Percentiles rank a stretch among this genome's conserved stretches.
These are phyloP conservation scores for Xanthostigma xanthostigma DNA, from an alignment of 2,888 invertebrate genomes.

Conservation along the genomic window DNA sequence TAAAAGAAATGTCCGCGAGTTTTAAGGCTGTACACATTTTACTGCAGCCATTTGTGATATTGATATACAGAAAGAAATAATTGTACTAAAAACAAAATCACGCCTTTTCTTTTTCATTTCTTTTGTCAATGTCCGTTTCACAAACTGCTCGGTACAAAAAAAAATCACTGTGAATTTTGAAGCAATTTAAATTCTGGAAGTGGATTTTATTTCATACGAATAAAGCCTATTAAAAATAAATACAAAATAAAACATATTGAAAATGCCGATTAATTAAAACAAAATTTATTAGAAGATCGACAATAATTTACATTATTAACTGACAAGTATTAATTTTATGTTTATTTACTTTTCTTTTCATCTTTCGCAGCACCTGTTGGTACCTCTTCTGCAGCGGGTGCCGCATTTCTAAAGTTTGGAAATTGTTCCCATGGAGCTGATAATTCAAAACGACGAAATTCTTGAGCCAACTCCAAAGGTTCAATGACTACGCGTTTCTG, in stretches of 20 bases:
- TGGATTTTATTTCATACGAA: too few species aligned
- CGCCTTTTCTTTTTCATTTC: too few species aligned
- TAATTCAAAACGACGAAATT: slow-evolving; percentile 93
- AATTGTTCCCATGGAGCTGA: slow-evolving; percentile 98
- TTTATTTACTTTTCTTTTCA: slow-evolving; percentile 16
- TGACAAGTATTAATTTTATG: not conserved
- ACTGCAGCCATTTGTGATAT: too few species aligned
- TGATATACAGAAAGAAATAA: too few species aligned
- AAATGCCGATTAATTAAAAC: not conserved
- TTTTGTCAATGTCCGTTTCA: too few species aligned
- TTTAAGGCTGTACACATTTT: too few species aligned
- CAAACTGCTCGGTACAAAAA: too few species aligned
- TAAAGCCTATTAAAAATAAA: not conserved
- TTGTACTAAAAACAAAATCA: too few species aligned
- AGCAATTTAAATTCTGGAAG: too few species aligned
- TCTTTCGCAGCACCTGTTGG: slow-evolving; percentile 16
- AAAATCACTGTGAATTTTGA: too few species aligned
- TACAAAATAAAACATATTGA: not conserved
- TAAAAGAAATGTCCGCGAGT: too few species aligned
- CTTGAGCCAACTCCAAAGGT: slow-evolving; percentile 92
- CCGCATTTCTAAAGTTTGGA: slow-evolving; percentile 66
- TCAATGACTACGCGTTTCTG: slow-evolving; percentile 91
- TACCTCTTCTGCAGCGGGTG: slow-evolving; percentile 50
- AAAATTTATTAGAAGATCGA: not conserved
- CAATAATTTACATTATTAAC: not conserved